phyloP scores from a whole-genome alignment of 2,113 vertebrate genomes.

The Nymphicus hollandicus region DNA sequence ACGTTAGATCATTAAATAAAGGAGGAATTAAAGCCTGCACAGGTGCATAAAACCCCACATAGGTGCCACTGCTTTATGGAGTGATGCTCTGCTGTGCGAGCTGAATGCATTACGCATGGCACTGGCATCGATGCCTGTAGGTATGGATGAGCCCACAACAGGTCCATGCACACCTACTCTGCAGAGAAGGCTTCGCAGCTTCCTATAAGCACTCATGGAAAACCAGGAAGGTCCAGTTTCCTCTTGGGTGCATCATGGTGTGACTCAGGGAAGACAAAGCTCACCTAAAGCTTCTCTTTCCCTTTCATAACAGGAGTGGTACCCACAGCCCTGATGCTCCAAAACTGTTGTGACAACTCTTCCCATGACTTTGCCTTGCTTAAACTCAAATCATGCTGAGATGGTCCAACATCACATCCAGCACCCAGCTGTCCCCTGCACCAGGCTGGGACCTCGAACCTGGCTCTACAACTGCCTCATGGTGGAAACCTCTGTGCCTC shows the following conservation, averaged over 20 bases:
- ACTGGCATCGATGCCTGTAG: rapidly evolving
- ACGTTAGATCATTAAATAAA: background rate
- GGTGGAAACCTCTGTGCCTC: background rate
- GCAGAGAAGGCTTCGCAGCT: background rate
- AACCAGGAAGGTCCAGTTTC: background rate
- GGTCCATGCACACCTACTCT: background rate
- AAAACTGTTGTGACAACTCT: rapidly evolving
- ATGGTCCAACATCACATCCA: background rate
- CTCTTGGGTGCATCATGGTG: background rate
- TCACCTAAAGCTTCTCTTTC: background rate
- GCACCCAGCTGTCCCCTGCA: background rate
- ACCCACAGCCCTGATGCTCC: background rate
- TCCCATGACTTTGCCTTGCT: too few relatives aligned
- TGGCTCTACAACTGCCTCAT: background rate
- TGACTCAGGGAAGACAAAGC: background rate
- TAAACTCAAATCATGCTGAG: background rate
- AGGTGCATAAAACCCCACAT: background rate
- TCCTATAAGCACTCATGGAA: rapidly evolving
- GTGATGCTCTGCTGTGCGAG: background rate
- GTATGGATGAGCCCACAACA: background rate
- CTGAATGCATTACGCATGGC: rapidly evolving
- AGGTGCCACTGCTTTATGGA: background rate
- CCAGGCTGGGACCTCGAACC: background rate
- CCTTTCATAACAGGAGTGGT: background rate
- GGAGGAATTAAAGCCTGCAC: background rate